These are phyloP conservation scores for Drosophila anceps DNA, from an alignment of 2,888 invertebrate species.

Conservation along the genomic window DNA sequence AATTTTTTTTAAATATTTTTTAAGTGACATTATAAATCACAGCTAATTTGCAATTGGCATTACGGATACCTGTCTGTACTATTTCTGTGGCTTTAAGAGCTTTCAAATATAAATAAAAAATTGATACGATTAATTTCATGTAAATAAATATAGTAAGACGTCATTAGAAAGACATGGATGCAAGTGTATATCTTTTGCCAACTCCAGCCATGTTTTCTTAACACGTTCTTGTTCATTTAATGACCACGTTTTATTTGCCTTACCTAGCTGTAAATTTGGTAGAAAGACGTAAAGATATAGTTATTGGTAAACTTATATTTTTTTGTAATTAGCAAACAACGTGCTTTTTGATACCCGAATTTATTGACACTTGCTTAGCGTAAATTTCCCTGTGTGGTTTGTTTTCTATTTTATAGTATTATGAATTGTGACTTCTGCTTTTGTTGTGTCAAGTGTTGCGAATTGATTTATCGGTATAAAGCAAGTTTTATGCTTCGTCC, in stretches of 20 bases:
- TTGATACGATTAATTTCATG: background rate
- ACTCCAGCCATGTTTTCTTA: constrained; percentile 5
- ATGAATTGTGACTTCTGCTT: constrained; percentile 31
- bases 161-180: constrained; percentile 20
- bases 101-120: constrained; percentile 4
- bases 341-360: constrained; percentile 61
- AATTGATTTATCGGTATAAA: background rate
- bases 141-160: background rate
- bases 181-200: constrained; percentile 20
- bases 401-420: constrained; percentile 31
- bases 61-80: constrained; percentile 9
- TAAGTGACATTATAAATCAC: background rate
- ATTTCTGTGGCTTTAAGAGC: constrained; percentile 25
- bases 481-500: background rate
- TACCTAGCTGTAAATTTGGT: constrained; percentile 68
- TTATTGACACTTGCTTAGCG: constrained; percentile 47
- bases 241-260: constrained; percentile 65
- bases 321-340: constrained; percentile 19
- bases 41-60: constrained; percentile 10
- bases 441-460: constrained; percentile 36
- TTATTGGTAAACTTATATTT: constrained; percentile 25
- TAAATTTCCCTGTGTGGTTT: constrained; percentile 38
- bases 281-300: constrained; percentile 21
- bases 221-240: constrained; percentile 38
- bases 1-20: background rate